Percentiles rank a stretch among this genome's conserved stretches.
Conservation (phyloP, 2,888 invertebrate genomes). For the Cheilosia vernalis region DNA sequence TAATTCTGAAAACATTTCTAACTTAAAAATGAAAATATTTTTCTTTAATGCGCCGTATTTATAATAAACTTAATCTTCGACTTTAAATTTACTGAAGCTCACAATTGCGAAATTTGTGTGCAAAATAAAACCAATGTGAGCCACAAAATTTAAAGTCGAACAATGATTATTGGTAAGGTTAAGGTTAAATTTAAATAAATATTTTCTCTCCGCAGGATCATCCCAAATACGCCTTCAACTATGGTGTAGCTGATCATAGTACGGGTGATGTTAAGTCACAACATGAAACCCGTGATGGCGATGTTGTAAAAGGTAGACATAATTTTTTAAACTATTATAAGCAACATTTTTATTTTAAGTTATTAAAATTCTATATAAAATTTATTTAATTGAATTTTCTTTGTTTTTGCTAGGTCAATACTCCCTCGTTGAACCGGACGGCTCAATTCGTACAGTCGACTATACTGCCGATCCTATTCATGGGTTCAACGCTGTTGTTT, state of each 20-base stretch:
- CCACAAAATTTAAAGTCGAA: too few relatives aligned
- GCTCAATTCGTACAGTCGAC: constrained; percentile 83
- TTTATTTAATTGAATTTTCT: neutral
- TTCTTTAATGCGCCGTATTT: too few relatives aligned
- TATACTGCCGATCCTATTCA: constrained; percentile 83
- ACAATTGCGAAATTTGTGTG: too few relatives aligned
- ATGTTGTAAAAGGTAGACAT: constrained; percentile 86
- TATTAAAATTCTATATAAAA: neutral
- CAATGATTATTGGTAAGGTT: too few relatives aligned
- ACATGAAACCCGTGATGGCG: constrained; percentile 87
- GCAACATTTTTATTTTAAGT: neutral
- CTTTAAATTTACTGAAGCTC: too few relatives aligned
- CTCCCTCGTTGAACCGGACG: constrained; percentile 83
- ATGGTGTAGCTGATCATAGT: constrained; percentile 86
- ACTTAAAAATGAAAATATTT: too few relatives aligned
- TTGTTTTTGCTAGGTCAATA: constrained; percentile 80
- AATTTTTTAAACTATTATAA: neutral
- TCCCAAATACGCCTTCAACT: constrained; percentile 87
- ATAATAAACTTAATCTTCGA: too few relatives aligned
- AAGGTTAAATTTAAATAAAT: neutral
- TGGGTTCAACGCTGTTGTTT: constrained; percentile 83
- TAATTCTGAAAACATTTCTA: too few relatives aligned
- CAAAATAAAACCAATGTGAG: too few relatives aligned
- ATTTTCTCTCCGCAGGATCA: constrained; percentile 83
- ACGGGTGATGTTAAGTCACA: constrained; percentile 86